These are phyloP conservation scores for Rhynchomys soricoides DNA, from an alignment of 2,113 vertebrate genomes.

Conservation along the genomic window DNA sequence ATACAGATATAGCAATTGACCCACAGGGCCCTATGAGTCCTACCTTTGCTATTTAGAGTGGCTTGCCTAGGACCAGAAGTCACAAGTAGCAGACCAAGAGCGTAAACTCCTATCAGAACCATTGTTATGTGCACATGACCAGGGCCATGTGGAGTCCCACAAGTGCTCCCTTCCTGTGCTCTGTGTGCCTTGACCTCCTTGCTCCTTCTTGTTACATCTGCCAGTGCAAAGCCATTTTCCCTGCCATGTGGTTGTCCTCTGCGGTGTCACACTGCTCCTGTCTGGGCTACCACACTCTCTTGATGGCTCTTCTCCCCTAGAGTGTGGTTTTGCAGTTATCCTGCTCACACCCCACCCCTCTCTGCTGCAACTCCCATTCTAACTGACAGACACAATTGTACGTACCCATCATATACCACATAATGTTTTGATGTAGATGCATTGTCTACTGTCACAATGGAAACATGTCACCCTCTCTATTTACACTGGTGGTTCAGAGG, in stretches of 20 bases:
- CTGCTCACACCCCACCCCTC: background rate
- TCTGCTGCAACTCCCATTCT: background rate
- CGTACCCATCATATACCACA: background rate
- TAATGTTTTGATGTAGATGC: background rate
- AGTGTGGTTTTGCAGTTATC: fast-evolving
- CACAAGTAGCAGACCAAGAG: background rate
- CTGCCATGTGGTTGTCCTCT: no score
- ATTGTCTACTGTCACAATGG: background rate
- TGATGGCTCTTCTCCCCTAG: background rate
- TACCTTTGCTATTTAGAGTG: background rate
- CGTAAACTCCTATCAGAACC: background rate
- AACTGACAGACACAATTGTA: background rate
- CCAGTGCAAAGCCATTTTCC: no score
- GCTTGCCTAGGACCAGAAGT: background rate
- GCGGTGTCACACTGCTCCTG: fast-evolving
- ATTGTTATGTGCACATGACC: background rate
- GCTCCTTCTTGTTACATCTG: background rate
- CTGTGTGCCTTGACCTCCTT: background rate
- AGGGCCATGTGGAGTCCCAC: fast-evolving
- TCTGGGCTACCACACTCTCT: background rate
- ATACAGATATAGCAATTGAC: background rate
- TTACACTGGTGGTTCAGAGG: fast-evolving
- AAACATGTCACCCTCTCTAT: background rate
- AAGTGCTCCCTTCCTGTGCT: no score
- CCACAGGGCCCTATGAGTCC: no score